Evolutionary conservation across 2,797 vertebrate genomes (phyloP), one percentile per base, ranked within the genome.

Genomic region (Acanthiza pusilla): DNA sequence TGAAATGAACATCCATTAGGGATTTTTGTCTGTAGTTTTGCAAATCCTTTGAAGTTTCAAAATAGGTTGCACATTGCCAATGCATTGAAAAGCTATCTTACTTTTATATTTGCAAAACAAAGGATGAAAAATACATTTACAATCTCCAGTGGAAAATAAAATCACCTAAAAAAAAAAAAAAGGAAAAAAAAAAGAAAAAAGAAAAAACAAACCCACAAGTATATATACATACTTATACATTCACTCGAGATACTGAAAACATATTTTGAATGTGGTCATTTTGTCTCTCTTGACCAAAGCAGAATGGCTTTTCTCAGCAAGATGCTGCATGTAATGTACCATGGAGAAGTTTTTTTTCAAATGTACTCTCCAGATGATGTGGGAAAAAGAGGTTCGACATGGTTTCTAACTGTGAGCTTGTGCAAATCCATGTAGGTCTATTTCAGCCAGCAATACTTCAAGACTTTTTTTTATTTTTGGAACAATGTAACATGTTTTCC

Each of bases 11-110:
- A 84, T 5, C 42, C 63, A 88, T 92, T 77, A 82, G 65, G 79
- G 70, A 95, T 84, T 94, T 86, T 87, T 66, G 50, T 73, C 43
- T 68, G 55, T 34, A 68, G 81, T 75, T 91, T 65, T 92, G 34
- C 30, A 82, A 93, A 95, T 77, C 30, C 36, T 92, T 94, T 79
- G 9, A 60, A 91, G 63, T 93, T 95, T 94, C 8, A 53, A 93
- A 84, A 92, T 58, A 85, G 36, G 32, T 18, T 72, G 22, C n/a
- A 62, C 9, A 51, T 36, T 88, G 26, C 6, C 42, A 66, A 38
- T 16, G 26, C 27, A 63, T 5, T 83, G 48, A 85, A 84, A 94
- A 84, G 16, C 18, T 75, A 73, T 45, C 36, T 38, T 81, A 36
- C 29, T 76, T 84, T 84, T 73, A 81, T 9, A 81, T 11, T 1